A percentile compares a stretch with the other conserved stretches of the same genome.
Evolutionary conservation across 2,888 invertebrate genomes (phyloP).

Genomic region (Gymnocheta viridis): DNA sequence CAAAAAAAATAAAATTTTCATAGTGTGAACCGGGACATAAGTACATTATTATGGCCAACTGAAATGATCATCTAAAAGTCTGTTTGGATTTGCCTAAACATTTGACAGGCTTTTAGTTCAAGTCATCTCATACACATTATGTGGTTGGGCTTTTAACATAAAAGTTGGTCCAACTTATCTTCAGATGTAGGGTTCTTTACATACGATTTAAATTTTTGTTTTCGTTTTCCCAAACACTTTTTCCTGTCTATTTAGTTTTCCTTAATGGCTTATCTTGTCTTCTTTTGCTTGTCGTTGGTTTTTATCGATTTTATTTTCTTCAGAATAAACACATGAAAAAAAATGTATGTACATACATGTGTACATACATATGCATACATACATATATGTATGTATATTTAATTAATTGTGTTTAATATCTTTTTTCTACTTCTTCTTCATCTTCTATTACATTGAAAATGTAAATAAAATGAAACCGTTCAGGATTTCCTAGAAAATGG

Average conservation of each 20-base stretch:
- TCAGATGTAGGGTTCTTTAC: background rate
- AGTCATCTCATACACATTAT: too few relatives aligned
- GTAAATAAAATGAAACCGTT: background rate
- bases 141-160: too few relatives aligned
- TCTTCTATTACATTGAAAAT: background rate
- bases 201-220: background rate
- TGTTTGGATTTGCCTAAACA: too few relatives aligned
- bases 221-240: background rate
- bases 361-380: too few relatives aligned
- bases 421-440: background rate
- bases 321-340: background rate
- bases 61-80: too few relatives aligned
- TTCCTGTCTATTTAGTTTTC: background rate
- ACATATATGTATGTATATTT: background rate
- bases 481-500: constrained; percentile 50
- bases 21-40: too few relatives aligned
- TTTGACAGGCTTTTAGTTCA: too few relatives aligned
- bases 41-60: too few relatives aligned
- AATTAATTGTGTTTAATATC: background rate
- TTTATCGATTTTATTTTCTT: background rate
- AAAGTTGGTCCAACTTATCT: background rate
- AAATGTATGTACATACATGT: background rate
- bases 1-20: too few relatives aligned
- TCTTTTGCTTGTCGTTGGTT: background rate
- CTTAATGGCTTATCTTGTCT: background rate